Base-by-base conservation (phyloP, 2,113 vertebrate genomes). In the Anarrhichthys ocellatus region DNA sequence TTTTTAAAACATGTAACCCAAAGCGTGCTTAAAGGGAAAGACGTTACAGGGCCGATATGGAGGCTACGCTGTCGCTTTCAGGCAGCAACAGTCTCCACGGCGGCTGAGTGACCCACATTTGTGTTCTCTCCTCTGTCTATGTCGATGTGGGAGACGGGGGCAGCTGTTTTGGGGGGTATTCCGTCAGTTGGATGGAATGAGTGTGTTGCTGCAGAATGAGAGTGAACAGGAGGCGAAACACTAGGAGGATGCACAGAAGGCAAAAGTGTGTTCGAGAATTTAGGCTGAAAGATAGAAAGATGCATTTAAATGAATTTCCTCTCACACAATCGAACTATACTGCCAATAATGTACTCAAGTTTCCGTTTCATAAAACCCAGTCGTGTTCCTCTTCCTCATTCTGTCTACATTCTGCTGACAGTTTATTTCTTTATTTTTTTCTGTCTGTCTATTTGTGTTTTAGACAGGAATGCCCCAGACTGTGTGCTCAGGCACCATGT, bases 391-490 rank as follows among this genome's bases (percentile, higher is more conserved):
- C 27, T 81, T 34, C n/a, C 48, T 78, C 34, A 32, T 79, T 81
- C 61, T 80, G 17, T 38, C 34, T 42, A 29, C 24, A 36, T 63
- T 5, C 1, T 62, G 11, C 66, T 82, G 17, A 80, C 67, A 27
- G 9, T 58, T 9, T 80, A 44, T 76, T 62, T 34, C 56, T 18
- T 69, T 6, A 48, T 5, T 78, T 50, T 76, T 62, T 34, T 67
- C n/a, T 69, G 13, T 61, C 8, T 80, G 15, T 78, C 22, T 61
- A 2, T 80, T 63, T 90, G 71, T 81, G 5, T 85, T 84, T 44
- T 70, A 97, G 96, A 94, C 90, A 95, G 96, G 95, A 95, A 98
- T 97, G 97, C 96, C 96, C 94, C 96, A 93, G 94, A 97, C 96
- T 8, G 93, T 95, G 94, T 96, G 88, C 65, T 80, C 96, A 84